Percentiles rank a stretch among this genome's conserved stretches.
Evolutionary conservation across 2,888 invertebrate genomes (phyloP).

Genomic region (Diplazon laetatorius): DNA sequence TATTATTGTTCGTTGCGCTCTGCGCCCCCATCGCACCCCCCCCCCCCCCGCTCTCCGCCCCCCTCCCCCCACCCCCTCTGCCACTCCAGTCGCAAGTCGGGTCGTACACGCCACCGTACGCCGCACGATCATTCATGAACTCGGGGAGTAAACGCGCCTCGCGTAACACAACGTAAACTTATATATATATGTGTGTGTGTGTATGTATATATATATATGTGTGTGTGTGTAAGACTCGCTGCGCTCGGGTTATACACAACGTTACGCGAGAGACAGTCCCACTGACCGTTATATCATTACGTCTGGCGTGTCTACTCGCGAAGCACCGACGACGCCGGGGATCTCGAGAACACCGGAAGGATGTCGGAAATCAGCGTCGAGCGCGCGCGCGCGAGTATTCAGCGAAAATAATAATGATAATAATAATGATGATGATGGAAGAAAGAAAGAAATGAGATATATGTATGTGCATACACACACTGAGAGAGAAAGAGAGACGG

Average conservation of each 20-base stretch:
- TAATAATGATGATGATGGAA: not conserved
- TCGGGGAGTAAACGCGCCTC: conserved; percentile 40
- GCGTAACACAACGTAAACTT: conserved; percentile 1
- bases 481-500: not conserved
- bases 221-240: conserved; percentile 25
- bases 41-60: not conserved
- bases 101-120: conserved; percentile 31
- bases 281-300: conserved; percentile 64
- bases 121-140: conserved; percentile 63
- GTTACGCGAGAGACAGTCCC: conserved; percentile 62
- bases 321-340: conserved; percentile 43
- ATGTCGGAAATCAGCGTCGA: conserved; percentile 59
- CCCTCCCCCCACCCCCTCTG: conserved; percentile 10
- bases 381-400: not conserved
- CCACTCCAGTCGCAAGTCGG: not conserved
- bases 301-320: conserved; percentile 49
- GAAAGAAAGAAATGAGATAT: not conserved
- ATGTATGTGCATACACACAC: too few species aligned
- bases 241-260: conserved; percentile 38
- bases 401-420: not conserved
- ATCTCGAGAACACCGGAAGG: conserved; percentile 57
- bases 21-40: conserved; percentile 4
- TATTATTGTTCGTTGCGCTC: conserved; percentile 51
- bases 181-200: not conserved
- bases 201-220: conserved; percentile 4